Conservation (phyloP, 2,113 vertebrate species). For the Alligator mississippiensis region DNA sequence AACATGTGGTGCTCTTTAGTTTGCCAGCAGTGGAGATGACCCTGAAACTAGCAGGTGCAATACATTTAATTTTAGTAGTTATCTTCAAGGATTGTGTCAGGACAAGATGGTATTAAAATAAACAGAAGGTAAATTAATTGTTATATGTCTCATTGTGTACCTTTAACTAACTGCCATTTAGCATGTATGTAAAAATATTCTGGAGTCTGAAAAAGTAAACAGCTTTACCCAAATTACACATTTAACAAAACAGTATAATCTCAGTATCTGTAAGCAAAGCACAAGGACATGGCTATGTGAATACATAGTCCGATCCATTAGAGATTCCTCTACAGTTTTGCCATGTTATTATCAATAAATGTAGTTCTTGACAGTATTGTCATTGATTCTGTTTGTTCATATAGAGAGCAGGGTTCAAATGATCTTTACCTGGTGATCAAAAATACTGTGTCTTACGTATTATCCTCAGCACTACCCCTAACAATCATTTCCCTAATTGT, state of each 20-base stretch:
- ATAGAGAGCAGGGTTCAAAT: not conserved
- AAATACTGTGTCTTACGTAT: not conserved
- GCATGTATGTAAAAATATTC: not conserved
- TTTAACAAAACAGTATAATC: not conserved
- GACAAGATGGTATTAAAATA: conserved; percentile 4
- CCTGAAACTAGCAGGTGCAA: not conserved
- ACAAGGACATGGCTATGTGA: not conserved
- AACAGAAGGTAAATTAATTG: conserved; percentile 12
- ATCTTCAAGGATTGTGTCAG: not conserved
- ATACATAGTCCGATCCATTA: not conserved
- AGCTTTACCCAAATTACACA: too few relatives aligned
- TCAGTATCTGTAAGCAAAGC: not conserved
- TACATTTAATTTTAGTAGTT: conserved; percentile 1
- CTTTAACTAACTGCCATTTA: not conserved
- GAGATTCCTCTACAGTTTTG: not conserved
- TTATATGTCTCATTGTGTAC: not conserved
- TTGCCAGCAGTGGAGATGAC: not conserved
- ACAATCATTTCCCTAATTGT: not conserved
- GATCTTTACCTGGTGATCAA: not conserved
- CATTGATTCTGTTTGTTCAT: not conserved
- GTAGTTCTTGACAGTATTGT: not conserved
- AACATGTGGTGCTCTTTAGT: not conserved
- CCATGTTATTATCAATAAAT: not conserved
- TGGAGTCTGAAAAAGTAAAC: not conserved
- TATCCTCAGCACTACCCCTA: not conserved